Evolutionary conservation across 64 coral and sea anemone genomes (phyloP).

Genomic region (Astreopora myriophthalma): DNA sequence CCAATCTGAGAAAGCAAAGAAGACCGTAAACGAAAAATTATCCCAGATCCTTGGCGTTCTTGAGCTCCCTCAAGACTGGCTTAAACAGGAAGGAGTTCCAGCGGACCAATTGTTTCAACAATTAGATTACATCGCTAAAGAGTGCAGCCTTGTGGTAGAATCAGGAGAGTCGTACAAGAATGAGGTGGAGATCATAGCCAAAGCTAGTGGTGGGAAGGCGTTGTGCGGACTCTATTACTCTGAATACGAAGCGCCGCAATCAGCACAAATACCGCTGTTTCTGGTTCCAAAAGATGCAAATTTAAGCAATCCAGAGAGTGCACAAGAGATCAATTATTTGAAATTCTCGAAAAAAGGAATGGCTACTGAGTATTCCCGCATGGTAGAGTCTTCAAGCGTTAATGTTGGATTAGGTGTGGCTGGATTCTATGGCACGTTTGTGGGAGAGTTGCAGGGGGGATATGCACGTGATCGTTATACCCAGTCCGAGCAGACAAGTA

Average conservation of each 20-base stretch:
- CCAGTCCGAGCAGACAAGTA: too few relatives aligned
- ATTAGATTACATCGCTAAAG: conserved; percentile 18
- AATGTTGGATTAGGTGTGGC: conserved; percentile 9
- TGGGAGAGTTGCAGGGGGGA: background rate
- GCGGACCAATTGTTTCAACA: conserved; percentile 1
- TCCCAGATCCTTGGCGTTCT: conserved; percentile 3
- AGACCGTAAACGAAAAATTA: conserved; percentile 17
- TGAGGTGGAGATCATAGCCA: background rate
- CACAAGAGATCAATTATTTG: background rate
- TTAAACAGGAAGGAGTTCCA: conserved; percentile 12
- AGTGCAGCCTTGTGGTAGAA: background rate
- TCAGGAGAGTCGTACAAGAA: background rate
- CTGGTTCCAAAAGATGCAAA: background rate
- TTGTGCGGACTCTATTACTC: conserved; percentile 47
- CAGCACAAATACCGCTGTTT: conserved; percentile 6
- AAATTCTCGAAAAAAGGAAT: conserved; percentile 8
- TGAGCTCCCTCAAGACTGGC: conserved; percentile 61
- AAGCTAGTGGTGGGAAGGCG: conserved; percentile 42
- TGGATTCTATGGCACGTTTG: background rate
- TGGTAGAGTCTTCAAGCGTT: conserved; percentile 3
- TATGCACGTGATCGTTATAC: background rate
- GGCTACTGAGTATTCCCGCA: background rate
- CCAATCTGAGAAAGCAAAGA: background rate
- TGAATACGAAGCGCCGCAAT: background rate
- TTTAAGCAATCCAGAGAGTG: background rate